These are phyloP conservation scores for Carduelis carduelis DNA, from an alignment of 2,797 vertebrate genomes.

Conservation along the genomic window DNA sequence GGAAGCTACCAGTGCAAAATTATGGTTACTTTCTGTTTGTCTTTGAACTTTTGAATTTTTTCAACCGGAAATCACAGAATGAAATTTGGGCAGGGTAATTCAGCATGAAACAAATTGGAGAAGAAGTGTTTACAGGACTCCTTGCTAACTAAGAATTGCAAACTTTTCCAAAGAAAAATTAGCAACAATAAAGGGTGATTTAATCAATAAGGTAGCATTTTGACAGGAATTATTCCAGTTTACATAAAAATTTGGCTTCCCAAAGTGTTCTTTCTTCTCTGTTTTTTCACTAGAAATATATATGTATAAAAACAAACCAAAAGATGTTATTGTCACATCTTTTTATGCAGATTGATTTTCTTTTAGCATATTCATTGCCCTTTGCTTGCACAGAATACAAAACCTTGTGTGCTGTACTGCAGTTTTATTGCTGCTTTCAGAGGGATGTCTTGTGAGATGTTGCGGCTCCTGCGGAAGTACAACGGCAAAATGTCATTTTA, in stretches of 20 bases:
- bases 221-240: neutral
- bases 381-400: constrained; percentile 51
- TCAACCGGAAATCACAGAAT: neutral
- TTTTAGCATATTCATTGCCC: constrained; percentile 65
- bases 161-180: neutral
- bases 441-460: constrained; percentile 39
- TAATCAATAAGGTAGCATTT: neutral
- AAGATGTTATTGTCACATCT: neutral
- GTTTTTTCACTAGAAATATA: neutral
- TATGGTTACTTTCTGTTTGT: neutral
- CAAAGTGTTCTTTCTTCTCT: neutral
- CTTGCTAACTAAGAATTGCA: neutral
- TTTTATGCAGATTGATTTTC: constrained; percentile 41
- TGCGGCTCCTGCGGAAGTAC: constrained; percentile 18
- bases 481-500: constrained; percentile 35
- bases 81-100: neutral
- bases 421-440: constrained; percentile 61
- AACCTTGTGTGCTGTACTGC: constrained; percentile 37
- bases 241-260: neutral
- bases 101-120: neutral
- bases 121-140: neutral
- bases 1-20: neutral
- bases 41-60: neutral
- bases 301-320: neutral
- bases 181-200: neutral